Conservation (phyloP, 2,113 vertebrate species). For the Coreoperca whiteheadi region DNA sequence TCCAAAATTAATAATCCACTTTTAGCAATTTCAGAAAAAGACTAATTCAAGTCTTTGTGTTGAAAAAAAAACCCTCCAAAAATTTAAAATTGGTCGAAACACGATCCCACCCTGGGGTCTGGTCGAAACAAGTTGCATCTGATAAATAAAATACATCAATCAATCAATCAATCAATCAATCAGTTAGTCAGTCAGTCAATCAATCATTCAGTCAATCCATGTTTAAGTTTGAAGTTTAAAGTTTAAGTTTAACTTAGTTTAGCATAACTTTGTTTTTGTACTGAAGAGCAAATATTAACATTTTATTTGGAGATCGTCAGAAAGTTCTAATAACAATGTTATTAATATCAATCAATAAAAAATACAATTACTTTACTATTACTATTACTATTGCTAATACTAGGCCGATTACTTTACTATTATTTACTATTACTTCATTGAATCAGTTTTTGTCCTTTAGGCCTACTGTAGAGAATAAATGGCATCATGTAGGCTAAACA, state of each 20-base stretch:
- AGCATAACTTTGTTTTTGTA: background rate
- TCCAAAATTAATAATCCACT: background rate
- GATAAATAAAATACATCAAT: background rate
- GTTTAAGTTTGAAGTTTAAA: too few relatives aligned
- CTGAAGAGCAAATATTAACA: background rate
- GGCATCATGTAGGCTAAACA: background rate
- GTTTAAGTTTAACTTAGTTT: background rate
- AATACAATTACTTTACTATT: too few relatives aligned
- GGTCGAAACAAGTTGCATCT: background rate
- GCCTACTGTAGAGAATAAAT: slow-evolving; percentile 3
- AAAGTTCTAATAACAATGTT: background rate
- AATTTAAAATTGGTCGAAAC: too few relatives aligned
- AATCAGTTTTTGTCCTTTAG: background rate
- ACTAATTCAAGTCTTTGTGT: too few relatives aligned
- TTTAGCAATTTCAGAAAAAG: background rate
- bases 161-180: background rate
- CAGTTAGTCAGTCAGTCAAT: too few relatives aligned
- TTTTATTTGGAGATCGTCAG: background rate
- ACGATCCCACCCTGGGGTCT: background rate
- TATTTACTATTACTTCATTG: too few relatives aligned
- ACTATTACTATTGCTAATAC: too few relatives aligned
- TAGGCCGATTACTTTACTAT: too few relatives aligned
- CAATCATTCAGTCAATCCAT: background rate
- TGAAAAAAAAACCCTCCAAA: background rate
- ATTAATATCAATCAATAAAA: background rate